Percentiles rank a stretch among this genome's conserved stretches.
Evolutionary conservation across 1,140 invertebrate species (phyloP).

Genomic region (Drosophila kurseongensis): DNA sequence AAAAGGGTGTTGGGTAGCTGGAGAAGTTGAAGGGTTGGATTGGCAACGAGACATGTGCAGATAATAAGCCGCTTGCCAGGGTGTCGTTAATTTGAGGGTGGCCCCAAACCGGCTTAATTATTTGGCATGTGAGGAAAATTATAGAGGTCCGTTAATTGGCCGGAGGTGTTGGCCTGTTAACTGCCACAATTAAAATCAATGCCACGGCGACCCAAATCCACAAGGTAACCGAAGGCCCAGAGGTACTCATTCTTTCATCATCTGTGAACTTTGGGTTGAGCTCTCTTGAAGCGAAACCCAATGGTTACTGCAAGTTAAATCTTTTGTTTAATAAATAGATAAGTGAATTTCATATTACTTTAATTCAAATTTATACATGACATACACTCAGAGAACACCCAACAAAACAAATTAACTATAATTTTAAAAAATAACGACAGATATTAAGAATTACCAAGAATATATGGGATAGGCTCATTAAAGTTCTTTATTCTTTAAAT

Average conservation of each 20-base stretch:
- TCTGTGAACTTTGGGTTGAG: background rate
- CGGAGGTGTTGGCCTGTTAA: slow-evolving; percentile 60
- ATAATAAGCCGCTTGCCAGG: slow-evolving; percentile 71
- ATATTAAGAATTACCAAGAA: too few species aligned
- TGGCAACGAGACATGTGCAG: slow-evolving; percentile 21
- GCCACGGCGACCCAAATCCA: slow-evolving; percentile 55
- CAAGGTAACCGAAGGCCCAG: slow-evolving; percentile 15
- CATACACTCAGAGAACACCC: too few species aligned
- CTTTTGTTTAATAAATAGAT: too few species aligned
- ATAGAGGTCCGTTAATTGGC: slow-evolving; percentile 66
- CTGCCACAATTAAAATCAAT: slow-evolving; percentile 67
- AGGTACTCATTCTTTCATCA: background rate
- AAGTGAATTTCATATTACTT: too few species aligned
- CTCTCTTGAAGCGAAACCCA: background rate
- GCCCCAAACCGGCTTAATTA: slow-evolving; percentile 62
- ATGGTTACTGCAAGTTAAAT: too few species aligned
- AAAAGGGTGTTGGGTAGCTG: slow-evolving; percentile 2
- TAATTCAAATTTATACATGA: too few species aligned
- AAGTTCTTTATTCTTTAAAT: too few species aligned
- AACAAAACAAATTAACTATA: background rate
- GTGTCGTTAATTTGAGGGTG: slow-evolving; percentile 66
- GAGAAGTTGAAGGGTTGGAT: slow-evolving; percentile 11
- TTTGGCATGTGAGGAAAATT: slow-evolving; percentile 64
- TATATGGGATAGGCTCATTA: too few species aligned
- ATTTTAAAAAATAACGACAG: background rate